Base-by-base conservation (phyloP, 2,113 vertebrate genomes). In the Gymnarchus niloticus region DNA sequence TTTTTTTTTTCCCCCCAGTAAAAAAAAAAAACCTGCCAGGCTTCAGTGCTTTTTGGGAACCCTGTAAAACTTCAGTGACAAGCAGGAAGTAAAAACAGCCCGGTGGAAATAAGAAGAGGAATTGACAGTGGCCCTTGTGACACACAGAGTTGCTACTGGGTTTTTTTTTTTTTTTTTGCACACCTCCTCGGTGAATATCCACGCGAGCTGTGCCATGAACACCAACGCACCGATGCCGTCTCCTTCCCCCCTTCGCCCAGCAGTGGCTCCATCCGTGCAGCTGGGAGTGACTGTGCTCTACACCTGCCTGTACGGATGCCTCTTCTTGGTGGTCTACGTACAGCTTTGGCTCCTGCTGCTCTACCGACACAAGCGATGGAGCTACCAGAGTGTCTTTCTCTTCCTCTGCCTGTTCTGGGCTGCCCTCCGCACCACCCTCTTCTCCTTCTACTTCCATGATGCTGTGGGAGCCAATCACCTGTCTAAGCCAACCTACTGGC, bases 331-430 rank as follows among this genome's bases (percentile, higher is more conserved):
- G 1, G 95, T 96, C 28, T 97, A 96, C 85, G 76, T 92, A 84
- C 96, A 97, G 93, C 95, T 97, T 21, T 97, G 96, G 96, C 93
- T 97, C 84, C 92, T 96, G 25, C 91, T 94, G 28, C 85, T 94
- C 3, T 96, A 95, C 48, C 91, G 93, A 46, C 95, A 97, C 93
- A 97, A 97, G 87, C 91, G 95, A 33, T 94, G 95, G 92, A 96
- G 96, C 92, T 97, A 96, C 88, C 96, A 97, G 93, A 97, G 95
- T 0, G 88, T 94, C 84, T 96, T 97, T 89, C 95, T 97, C 54
- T 95, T 95, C 65, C 92, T 97, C 80, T 97, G 96, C 90, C 91
- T 96, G 85, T 92, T 96, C 77, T 97, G 96, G 96, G 94, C 96
- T 0, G 95, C 94, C 17, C 91, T 97, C 61, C 95, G 96, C 6